Conservation (phyloP, 2,797 vertebrate genomes). For the Pelochelys cantorii region DNA sequence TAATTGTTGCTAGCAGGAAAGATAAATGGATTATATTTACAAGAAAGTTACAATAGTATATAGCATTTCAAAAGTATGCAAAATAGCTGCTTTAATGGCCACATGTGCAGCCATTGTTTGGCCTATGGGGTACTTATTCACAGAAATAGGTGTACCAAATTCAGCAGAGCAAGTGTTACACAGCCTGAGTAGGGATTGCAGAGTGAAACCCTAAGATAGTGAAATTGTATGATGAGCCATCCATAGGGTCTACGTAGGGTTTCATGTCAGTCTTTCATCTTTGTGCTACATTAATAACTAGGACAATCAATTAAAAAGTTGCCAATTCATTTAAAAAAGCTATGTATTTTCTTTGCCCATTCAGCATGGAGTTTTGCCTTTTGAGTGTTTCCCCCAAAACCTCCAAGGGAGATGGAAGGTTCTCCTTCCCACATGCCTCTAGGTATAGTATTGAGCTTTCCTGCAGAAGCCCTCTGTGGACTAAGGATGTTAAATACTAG, state of each 20-base stretch:
- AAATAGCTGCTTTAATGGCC: neutral
- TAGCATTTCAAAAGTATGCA: neutral
- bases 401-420: neutral
- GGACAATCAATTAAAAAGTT: neutral
- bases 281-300: rapidly evolving
- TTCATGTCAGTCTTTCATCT: neutral
- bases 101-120: neutral
- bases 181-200: neutral
- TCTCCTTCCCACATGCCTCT: neutral
- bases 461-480: neutral
- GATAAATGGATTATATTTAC: slow-evolving; percentile 1
- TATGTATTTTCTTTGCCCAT: neutral
- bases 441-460: neutral
- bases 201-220: neutral
- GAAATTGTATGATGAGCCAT: neutral
- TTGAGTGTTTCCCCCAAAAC: neutral
- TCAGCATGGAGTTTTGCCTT: neutral
- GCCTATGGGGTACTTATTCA: rapidly evolving
- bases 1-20: neutral
- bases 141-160: neutral
- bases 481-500: no score
- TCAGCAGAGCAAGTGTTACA: neutral
- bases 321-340: rapidly evolving
- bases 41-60: neutral
- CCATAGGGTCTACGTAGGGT: neutral